Base-by-base conservation (phyloP, 2,888 invertebrate species). In the Mechanitis mazaeus region DNA sequence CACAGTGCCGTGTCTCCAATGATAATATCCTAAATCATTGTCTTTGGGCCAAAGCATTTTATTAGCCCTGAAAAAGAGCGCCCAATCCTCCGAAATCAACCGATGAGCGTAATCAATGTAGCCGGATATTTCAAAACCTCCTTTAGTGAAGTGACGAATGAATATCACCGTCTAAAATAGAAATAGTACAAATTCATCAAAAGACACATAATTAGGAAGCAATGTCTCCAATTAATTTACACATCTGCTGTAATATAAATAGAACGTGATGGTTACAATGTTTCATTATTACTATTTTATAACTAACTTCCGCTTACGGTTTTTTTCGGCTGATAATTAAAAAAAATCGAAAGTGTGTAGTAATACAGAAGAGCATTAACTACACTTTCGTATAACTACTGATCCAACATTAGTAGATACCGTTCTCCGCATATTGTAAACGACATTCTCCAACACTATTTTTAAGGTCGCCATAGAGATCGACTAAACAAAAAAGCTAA, bases 101-200 rank as follows among this genome's bases (percentile, higher is more conserved):
- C 95, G 90, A 65, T 95, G 93, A 0, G 92, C 92, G 78, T 93
- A 96, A 80, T 97, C 97, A 38, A 97, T 94, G 76, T 96, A 97
- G 1, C 95, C 96, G 0, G 96, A 96, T 63, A 96, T 92, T 77
- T 96, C 96, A 68, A 94, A 94, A 2, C 95, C 94, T 4, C 92
- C 91, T 64, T 90, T 92, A 9, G 93, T 94, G 64, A 91, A 91
- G 75, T 93, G 92, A 7, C 95, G 91, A 4, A 97, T 79, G 76
- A 96, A 97, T 64, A 97, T 94, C 56, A 97, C 95, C 0, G 95
- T 94, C 92, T 94, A 88, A 38, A 68, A 66, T 56, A 33, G 42
- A 54, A 45, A 55, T 45, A 53, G 9, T 42, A 42, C 6, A 42
- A 42, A 50, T 3, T 31, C 31, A 31, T 50, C 31, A 50, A 50